A percentile compares a stretch with the other conserved stretches of the same genome.
These are phyloP conservation scores for Heliconius congener DNA, from an alignment of 1,140 invertebrate species.

Conservation along the genomic window DNA sequence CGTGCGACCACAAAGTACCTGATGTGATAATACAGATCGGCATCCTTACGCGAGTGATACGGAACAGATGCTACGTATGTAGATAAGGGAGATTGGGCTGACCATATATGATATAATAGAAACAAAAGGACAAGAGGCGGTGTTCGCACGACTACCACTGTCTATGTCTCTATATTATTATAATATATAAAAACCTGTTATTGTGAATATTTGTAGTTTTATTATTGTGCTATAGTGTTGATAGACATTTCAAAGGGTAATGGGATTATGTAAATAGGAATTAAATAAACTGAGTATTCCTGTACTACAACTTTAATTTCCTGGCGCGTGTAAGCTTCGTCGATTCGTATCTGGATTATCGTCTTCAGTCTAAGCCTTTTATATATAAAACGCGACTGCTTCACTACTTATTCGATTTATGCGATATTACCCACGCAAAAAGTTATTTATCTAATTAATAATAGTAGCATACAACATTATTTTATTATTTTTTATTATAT, in stretches of 20 bases:
- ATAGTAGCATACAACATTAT: not conserved
- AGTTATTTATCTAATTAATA: not conserved
- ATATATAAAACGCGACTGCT: conserved; percentile 17
- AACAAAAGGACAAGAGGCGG: conserved; percentile 64
- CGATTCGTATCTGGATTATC: conserved; percentile 39
- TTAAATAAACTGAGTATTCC: conserved; percentile 55
- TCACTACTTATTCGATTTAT: conserved; percentile 1
- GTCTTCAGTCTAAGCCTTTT: conserved; percentile 6
- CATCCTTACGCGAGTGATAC: conserved; percentile 74
- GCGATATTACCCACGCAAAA: conserved; percentile 1
- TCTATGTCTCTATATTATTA: not conserved
- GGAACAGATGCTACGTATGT: conserved; percentile 66
- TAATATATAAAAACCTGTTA: conserved; percentile 44
- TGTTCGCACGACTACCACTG: conserved; percentile 37
- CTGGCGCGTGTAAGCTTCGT: conserved; percentile 41
- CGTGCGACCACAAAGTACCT: conserved; percentile 65
- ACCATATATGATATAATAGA: conserved; percentile 53
- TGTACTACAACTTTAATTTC: conserved; percentile 57
- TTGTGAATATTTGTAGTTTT: conserved; percentile 33
- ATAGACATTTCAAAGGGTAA: conserved; percentile 46
- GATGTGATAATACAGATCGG: conserved; percentile 74
- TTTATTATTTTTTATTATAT: not conserved
- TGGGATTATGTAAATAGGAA: conserved; percentile 62
- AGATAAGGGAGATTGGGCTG: conserved; percentile 60
- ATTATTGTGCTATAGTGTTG: conserved; percentile 28